Conservation (phyloP, 2,113 vertebrate genomes). For the Gnathonemus longibarbis region DNA sequence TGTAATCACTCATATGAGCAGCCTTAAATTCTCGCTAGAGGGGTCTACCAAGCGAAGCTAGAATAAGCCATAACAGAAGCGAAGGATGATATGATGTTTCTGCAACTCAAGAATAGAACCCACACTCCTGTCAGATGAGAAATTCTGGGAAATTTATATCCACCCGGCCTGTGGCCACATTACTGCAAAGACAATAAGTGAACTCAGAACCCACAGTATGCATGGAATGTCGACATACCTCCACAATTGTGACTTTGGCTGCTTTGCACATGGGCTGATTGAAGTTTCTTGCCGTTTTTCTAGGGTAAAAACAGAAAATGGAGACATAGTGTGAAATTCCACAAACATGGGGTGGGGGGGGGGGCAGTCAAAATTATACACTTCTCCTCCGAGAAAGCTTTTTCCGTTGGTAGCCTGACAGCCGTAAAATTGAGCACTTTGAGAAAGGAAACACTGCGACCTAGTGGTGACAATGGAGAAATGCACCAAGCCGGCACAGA, state of each 20-base stretch:
- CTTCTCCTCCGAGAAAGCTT: neutral
- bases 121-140: neutral
- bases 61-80: neutral
- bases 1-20: neutral
- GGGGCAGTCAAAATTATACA: neutral
- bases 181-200: neutral
- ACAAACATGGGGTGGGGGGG: neutral
- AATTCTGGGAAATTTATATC: neutral
- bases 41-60: neutral
- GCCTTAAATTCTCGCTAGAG: neutral
- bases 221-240: slow-evolving; percentile 62
- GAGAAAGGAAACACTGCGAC: slow-evolving; percentile 40
- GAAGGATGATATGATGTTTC: neutral
- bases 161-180: neutral
- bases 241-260: slow-evolving; percentile 82
- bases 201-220: neutral
- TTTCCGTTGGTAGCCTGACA: neutral
- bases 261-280: slow-evolving; percentile 98
- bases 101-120: neutral
- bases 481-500: neutral
- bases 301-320: slow-evolving; percentile 36
- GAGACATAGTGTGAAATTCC: neutral
- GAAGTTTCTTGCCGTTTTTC: slow-evolving; percentile 95
- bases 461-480: slow-evolving; percentile 45
- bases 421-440: neutral